Evolutionary conservation across 2,113 vertebrate genomes (phyloP).

Genomic region (Mohoua ochrocephala): DNA sequence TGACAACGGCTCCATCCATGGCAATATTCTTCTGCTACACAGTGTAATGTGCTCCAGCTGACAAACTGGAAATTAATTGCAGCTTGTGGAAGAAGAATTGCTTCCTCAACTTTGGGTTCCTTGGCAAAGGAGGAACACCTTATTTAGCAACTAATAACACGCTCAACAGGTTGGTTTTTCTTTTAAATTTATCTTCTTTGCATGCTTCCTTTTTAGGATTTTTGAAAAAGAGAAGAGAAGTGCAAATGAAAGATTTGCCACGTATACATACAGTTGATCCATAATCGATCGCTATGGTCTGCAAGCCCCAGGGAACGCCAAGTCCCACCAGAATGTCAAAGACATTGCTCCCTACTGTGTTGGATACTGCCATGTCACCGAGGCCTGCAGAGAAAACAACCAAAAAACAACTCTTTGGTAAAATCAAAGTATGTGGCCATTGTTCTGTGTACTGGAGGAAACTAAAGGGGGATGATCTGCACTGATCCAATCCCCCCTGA

Average conservation of each 20-base stretch:
- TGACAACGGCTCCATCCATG: not conserved
- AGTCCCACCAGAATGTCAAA: constrained; percentile 97
- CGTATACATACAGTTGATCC: constrained; percentile 82
- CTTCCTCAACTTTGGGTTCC: not conserved
- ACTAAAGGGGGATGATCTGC: not conserved
- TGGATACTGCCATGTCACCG: constrained; percentile 97
- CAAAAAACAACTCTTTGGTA: not conserved
- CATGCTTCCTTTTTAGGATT: not conserved
- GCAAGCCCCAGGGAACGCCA: constrained; percentile 91
- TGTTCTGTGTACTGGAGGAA: not conserved
- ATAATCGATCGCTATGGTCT: constrained; percentile 86
- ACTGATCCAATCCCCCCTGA: not conserved
- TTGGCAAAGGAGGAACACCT: not conserved
- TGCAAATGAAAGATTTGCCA: not conserved
- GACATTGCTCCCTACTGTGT: constrained; percentile 95
- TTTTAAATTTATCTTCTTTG: not conserved
- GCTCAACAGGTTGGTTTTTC: not conserved
- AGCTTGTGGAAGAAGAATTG: not conserved
- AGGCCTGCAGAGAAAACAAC: constrained; percentile 74
- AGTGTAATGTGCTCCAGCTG: not conserved
- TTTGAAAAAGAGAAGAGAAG: not conserved
- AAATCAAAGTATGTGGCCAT: not conserved
- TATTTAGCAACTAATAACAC: not conserved
- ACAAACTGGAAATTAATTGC: not conserved
- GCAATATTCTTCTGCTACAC: not conserved